These are phyloP conservation scores for Cabera pusaria DNA, from an alignment of 2,888 invertebrate species.

Conservation along the genomic window DNA sequence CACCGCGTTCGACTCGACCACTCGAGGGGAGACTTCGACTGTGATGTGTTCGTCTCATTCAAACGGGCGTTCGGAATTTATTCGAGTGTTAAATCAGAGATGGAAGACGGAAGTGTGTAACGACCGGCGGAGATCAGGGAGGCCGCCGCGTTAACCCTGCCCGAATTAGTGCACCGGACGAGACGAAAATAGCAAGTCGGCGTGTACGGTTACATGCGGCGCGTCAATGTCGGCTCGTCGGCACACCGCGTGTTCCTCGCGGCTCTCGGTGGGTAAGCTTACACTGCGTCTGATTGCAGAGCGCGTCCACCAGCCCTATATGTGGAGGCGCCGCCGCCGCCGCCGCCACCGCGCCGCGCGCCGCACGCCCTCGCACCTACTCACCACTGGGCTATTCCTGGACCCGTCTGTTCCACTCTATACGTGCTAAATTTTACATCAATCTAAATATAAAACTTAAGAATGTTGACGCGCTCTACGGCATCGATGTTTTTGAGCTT, in stretches of 20 bases:
- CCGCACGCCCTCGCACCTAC: conserved; percentile 61
- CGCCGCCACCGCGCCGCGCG: conserved; percentile 48
- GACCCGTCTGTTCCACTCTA: conserved; percentile 72
- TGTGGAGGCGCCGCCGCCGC: conserved; percentile 64
- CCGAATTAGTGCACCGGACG: conserved; percentile 82
- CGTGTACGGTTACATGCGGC: conserved; percentile 81
- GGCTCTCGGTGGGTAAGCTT: conserved; percentile 70
- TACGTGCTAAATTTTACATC: conserved; percentile 70
- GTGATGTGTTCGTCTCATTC: conserved; percentile 37
- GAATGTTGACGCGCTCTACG: conserved; percentile 49
- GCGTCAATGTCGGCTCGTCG: conserved; percentile 75
- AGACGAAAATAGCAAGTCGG: conserved; percentile 79
- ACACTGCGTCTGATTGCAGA: conserved; percentile 74
- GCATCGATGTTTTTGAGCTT: conserved; percentile 34
- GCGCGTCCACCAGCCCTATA: conserved; percentile 76
- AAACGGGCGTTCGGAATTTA: conserved; percentile 39
- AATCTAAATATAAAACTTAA: conserved; percentile 68
- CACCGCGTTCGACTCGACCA: conserved; percentile 20
- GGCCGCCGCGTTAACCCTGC: conserved; percentile 81
- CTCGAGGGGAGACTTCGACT: conserved; percentile 33
- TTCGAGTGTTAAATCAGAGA: conserved; percentile 63
- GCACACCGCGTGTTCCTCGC: conserved; percentile 53
- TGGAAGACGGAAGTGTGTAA: conserved; percentile 75
- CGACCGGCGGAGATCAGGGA: conserved; percentile 64
- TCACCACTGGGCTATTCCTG: conserved; percentile 62